Evolutionary conservation across 1,140 invertebrate genomes (phyloP), one percentile per base, ranked within the genome.

Genomic region (Metaphire vulgaris): DNA sequence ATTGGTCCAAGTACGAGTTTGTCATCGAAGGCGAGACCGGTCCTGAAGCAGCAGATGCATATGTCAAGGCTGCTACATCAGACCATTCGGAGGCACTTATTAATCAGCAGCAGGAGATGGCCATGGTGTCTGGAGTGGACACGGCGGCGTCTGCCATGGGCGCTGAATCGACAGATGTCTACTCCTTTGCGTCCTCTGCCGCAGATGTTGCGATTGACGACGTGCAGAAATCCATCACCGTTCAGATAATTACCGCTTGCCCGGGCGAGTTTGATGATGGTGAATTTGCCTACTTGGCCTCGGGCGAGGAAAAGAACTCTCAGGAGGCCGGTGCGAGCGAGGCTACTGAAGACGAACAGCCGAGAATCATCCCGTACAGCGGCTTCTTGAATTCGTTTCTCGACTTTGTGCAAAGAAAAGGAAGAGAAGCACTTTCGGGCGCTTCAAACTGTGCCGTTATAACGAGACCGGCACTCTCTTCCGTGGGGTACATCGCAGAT

Each of bases 241-340:
- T 26, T 6, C 67, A 69, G 67, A 26, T 73, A 26, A 41, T 73
- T 21, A 73, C 72, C 16, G 72, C 72, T 26, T 21, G 16, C 2
- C 72, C 72, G 28, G 72, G 72, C 26, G 72, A 73, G 56, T 73
- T 34, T 41, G 72, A 73, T 73, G 72, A 73, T 41, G 72, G 72
- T 64, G 72, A 73, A 64, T 73, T 73, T n/a, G n/a, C 31, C 1
- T 73, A 73, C 33, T 34, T 73, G 32, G 72, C 72, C n/a, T 34
- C 72, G 56, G 21, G 41, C 32, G 72, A 73, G 1, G 31, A 56
- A 14, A 1, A 33, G 32, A 1, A 16, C 31, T 41, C 34, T 2
- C 67, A 69, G n/a, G n/a, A 6, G 67, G 26, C 41, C n/a, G n/a
- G 41, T 21, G 41, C 6, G 21, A 21, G 6, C 0, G 32, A 73